Evolutionary conservation across 2,797 vertebrate species (phyloP), one percentile per base, ranked within the genome.

Genomic region (Acestrorhynchus altus): DNA sequence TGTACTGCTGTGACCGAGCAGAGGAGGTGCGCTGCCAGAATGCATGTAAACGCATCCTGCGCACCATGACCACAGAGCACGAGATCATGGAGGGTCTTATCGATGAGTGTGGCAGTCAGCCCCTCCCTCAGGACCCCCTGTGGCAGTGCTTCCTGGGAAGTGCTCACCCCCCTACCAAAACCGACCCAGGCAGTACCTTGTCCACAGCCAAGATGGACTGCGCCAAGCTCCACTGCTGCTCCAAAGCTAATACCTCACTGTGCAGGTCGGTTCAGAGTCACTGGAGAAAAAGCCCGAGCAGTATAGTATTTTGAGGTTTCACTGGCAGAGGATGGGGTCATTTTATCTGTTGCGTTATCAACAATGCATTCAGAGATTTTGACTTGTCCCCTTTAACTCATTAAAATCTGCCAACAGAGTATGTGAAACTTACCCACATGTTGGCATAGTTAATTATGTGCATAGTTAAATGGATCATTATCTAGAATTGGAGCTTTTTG

Each of bases 1-100:
- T 99, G 85, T 96, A 98, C 90, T 99, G 98, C 91, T 99, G 98
- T 73, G 97, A 98, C 76, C 94, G 97, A 80, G 98, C 98, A 0
- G 95, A 96, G 91, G 95, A 97, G 47, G 87, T 94, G 16, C 92
- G 93, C 0, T 99, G 98, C 83, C 96, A 98, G 90, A 86, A 87
- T 35, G 96, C 98, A 18, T 99, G 98, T 79, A 95, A 94, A 85
- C 92, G 92, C 63, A 98, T 99, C 86, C 92, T 99, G 18, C 96
- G 95, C 92, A 97, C 98, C 66, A 95, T 97, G 94, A 97, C 94
- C 89, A 98, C 97, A 1, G 98, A 99, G 87, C 96, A 96, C 31
- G 98, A 99, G 91, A 99, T 99, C 88, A 98, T 99, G 83, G 98
- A 99, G 52, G 96, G 96, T 13, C 90, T 99, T 82, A 99, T 99